A percentile compares a stretch with the other conserved stretches of the same genome.
These are phyloP conservation scores for Hydrolagus colliei DNA, from an alignment of 2,797 vertebrate species.

Conservation along the genomic window DNA sequence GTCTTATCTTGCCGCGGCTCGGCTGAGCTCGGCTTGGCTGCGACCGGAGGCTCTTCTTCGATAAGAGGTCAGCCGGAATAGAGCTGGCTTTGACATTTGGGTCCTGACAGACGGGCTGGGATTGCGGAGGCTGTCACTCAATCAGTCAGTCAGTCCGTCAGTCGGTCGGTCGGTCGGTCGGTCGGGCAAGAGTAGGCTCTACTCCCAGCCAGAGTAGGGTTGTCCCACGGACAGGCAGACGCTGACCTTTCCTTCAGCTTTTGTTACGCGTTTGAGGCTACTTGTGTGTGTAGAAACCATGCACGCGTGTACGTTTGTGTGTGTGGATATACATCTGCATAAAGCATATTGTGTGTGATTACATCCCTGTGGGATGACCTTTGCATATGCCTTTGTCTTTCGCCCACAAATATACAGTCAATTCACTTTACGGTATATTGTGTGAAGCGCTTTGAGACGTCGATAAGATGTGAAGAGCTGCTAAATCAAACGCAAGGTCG, in stretches of 20 bases:
- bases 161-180: no score
- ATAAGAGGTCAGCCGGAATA: constrained; percentile 16
- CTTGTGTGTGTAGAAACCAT: no score
- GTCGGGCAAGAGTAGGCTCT: not conserved
- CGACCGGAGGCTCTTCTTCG: not conserved
- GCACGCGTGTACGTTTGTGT: not conserved
- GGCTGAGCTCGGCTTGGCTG: no score
- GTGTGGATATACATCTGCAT: not conserved
- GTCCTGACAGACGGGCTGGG: not conserved
- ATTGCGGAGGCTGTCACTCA: constrained; percentile 12
- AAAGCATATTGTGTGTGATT: not conserved
- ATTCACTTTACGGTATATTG: no score
- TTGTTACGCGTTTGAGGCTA: not conserved
- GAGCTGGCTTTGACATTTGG: constrained; percentile 9
- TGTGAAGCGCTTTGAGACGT: no score
- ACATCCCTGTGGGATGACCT: no score
- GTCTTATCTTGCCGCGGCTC: no score
- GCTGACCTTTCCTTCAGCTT: not conserved
- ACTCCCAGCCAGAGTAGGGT: not conserved
- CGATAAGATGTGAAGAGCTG: no score
- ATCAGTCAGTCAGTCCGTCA: not conserved
- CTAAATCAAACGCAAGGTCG: no score
- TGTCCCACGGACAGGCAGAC: not conserved
- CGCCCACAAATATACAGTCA: no score
- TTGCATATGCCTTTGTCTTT: no score